A percentile compares a stretch with the other conserved stretches of the same genome.
These are phyloP conservation scores for Hyles vespertilio DNA, from an alignment of 1,140 invertebrate species.

Conservation along the genomic window DNA sequence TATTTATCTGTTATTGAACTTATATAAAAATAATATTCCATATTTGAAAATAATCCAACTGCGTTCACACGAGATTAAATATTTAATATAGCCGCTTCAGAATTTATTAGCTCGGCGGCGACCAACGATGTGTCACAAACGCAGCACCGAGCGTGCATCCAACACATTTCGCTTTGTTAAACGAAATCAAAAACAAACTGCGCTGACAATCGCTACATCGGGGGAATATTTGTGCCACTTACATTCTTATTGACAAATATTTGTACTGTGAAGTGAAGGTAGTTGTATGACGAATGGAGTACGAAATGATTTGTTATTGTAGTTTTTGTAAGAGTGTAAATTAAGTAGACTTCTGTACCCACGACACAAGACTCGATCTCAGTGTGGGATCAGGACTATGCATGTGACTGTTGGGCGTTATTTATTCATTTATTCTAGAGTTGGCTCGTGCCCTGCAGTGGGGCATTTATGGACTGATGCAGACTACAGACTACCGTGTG, in stretches of 20 bases:
- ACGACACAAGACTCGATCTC: too few relatives aligned
- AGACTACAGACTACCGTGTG: too few relatives aligned
- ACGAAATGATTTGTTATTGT: neutral
- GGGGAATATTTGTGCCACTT: slow-evolving; percentile 10
- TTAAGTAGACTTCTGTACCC: too few relatives aligned
- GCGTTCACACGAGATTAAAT: slow-evolving; percentile 8
- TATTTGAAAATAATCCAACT: too few relatives aligned
- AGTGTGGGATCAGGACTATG: too few relatives aligned
- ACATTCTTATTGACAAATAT: neutral
- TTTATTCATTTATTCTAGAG: too few relatives aligned
- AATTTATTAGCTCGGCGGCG: slow-evolving; percentile 42
- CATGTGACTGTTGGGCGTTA: too few relatives aligned
- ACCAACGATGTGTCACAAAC: slow-evolving; percentile 49
- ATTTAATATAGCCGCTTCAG: slow-evolving; percentile 21
- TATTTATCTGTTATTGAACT: too few relatives aligned
- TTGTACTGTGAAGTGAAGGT: neutral
- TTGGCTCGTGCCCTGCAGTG: too few relatives aligned
- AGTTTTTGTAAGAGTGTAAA: neutral
- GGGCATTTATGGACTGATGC: too few relatives aligned
- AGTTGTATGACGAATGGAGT: neutral
- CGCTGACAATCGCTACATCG: slow-evolving; percentile 18
- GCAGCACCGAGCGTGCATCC: slow-evolving; percentile 30
- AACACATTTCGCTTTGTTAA: slow-evolving; percentile 47
- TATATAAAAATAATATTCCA: too few relatives aligned
- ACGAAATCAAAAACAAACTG: slow-evolving; percentile 53